Conservation (phyloP, 2,888 invertebrate species). For the Luperina testacea region DNA sequence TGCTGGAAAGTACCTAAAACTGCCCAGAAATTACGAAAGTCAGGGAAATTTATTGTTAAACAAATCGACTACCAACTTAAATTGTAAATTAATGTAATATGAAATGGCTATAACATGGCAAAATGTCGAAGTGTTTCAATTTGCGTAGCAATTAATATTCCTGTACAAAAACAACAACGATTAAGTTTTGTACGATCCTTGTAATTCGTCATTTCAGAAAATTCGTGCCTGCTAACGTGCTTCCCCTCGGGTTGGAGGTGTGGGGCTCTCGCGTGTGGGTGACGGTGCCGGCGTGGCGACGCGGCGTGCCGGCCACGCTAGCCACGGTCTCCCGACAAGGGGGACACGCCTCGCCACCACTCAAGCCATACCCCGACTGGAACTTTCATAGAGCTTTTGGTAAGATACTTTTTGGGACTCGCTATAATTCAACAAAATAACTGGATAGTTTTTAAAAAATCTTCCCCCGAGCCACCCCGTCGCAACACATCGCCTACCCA, state of each 20-base stretch:
- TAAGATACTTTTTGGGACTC: conserved; percentile 70
- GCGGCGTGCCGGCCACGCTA: conserved; percentile 93
- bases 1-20: not conserved
- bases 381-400: conserved; percentile 90
- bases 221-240: conserved; percentile 93
- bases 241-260: conserved; percentile 94
- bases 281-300: conserved; percentile 94
- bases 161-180: not conserved
- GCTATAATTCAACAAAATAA: not conserved
- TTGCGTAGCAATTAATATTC: not conserved
- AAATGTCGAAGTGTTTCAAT: not conserved
- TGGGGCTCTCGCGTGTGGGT: conserved; percentile 93
- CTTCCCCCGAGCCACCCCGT: not conserved
- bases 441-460: not conserved
- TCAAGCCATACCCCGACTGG: conserved; percentile 95
- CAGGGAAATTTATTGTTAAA: not conserved
- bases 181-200: not conserved
- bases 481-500: not conserved
- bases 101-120: no score
- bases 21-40: not conserved
- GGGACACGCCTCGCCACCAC: conserved; percentile 89
- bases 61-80: not conserved
- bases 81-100: not conserved
- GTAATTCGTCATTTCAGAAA: conserved; percentile 77
- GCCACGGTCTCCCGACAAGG: conserved; percentile 91